Percentiles rank a stretch among this genome's conserved stretches.
Evolutionary conservation across 2,797 vertebrate species (phyloP).

Genomic region (Numenius phaeopus): DNA sequence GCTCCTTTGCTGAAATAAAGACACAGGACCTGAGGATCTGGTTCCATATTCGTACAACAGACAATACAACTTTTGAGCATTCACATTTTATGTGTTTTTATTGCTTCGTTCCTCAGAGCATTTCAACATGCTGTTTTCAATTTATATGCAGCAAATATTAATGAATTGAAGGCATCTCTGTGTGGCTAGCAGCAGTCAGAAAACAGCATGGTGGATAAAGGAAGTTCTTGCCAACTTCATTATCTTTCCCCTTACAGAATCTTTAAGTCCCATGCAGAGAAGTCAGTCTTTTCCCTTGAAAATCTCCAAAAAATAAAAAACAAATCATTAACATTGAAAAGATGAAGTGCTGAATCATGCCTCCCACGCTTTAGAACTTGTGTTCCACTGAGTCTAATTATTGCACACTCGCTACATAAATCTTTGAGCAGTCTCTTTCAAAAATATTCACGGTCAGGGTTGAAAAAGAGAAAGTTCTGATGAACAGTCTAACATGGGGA

Average conservation of each 20-base stretch:
- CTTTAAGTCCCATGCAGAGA: not conserved
- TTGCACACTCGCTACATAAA: slow-evolving; percentile 23
- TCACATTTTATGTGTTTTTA: not conserved
- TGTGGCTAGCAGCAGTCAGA: not conserved
- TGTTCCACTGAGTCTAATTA: slow-evolving; percentile 29
- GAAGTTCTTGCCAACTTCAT: slow-evolving; percentile 17
- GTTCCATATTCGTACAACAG: not conserved
- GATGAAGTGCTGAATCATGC: slow-evolving; percentile 51
- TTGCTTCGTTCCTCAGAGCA: not conserved
- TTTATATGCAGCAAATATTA: not conserved
- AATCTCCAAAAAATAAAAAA: not conserved
- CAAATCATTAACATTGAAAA: not conserved
- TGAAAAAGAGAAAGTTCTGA: not conserved
- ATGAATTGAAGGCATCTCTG: slow-evolving; percentile 5
- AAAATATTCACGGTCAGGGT: not conserved
- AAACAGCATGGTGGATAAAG: slow-evolving; percentile 20
- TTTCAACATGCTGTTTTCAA: not conserved
- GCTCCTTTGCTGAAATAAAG: slow-evolving; percentile 26
- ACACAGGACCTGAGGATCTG: not conserved
- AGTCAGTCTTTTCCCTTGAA: slow-evolving; percentile 28
- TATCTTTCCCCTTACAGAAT: slow-evolving; percentile 28
- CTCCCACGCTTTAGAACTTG: slow-evolving; percentile 22
- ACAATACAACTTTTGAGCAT: not conserved
- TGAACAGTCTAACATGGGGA: not conserved
- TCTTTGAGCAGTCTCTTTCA: not conserved